phyloP scores from a whole-genome alignment of 2,888 invertebrate genomes.

The Disparrhopalites patrizii region DNA sequence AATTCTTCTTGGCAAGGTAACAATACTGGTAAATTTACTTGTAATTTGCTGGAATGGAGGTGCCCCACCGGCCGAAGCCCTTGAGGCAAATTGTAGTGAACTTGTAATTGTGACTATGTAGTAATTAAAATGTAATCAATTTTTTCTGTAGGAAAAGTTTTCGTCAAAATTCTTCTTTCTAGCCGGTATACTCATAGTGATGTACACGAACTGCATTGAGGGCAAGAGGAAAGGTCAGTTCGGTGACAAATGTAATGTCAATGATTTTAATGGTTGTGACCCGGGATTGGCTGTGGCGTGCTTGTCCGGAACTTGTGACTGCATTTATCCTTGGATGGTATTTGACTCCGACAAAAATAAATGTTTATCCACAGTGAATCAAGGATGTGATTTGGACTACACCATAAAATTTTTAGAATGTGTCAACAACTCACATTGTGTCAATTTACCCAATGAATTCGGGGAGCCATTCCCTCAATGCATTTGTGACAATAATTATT shows the following conservation, averaged over 20 bases:
- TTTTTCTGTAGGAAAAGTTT: too few species aligned
- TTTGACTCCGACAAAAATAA: conserved; percentile 1
- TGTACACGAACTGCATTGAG: too few species aligned
- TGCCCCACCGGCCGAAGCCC: too few species aligned
- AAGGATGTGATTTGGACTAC: conserved; percentile 6
- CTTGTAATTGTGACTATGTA: too few species aligned
- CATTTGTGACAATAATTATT: not conserved
- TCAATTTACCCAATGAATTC: conserved; percentile 1
- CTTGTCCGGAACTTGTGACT: not conserved
- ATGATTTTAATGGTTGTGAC: conserved; percentile 11
- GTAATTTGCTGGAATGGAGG: too few species aligned
- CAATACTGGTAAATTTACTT: not conserved
- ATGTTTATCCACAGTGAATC: conserved; percentile 8
- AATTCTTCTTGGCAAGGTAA: not conserved
- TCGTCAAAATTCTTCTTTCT: too few species aligned
- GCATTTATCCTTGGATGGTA: conserved; percentile 16
- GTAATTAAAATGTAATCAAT: too few species aligned
- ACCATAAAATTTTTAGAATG: conserved; percentile 9
- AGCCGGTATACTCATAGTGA: too few species aligned
- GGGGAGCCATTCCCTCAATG: conserved; percentile 7
- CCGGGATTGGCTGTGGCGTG: not conserved
- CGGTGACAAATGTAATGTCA: not conserved
- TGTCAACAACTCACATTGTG: not conserved
- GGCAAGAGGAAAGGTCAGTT: conserved; percentile 11
- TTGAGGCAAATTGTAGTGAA: too few species aligned